A percentile compares a stretch with the other conserved stretches of the same genome.
Conservation (phyloP, 2,113 vertebrate species). For the Anseranas semipalmata region DNA sequence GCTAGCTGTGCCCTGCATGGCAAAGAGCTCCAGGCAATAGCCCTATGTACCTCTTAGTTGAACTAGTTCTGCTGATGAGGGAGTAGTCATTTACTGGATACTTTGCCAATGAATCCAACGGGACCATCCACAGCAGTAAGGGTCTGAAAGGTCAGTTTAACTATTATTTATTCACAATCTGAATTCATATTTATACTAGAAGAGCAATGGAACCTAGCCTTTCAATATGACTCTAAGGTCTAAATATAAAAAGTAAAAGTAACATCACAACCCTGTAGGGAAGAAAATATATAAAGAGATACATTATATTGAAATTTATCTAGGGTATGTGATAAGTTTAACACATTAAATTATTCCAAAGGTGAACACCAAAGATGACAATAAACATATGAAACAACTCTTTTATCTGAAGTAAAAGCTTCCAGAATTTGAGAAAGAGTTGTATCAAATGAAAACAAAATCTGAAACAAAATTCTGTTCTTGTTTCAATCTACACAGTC, state of each 20-base stretch:
- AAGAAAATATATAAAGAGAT: neutral
- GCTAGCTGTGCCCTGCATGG: neutral
- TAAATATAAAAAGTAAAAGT: neutral
- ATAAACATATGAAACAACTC: neutral
- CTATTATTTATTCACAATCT: neutral
- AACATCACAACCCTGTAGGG: neutral
- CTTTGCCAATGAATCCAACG: neutral
- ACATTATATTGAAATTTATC: neutral
- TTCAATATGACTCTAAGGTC: neutral
- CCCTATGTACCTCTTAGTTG: neutral
- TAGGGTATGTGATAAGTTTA: neutral
- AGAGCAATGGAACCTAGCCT: neutral
- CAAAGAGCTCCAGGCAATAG: neutral
- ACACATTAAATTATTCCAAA: neutral
- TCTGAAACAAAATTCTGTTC: neutral
- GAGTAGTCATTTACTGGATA: neutral
- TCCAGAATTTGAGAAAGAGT: neutral
- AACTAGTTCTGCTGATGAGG: neutral
- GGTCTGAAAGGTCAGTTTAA: neutral
- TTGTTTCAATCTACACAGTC: neutral
- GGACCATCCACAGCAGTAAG: neutral
- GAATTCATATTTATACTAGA: neutral
- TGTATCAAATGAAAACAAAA: neutral
- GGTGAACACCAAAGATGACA: neutral
- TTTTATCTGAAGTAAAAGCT: neutral